A percentile compares a stretch with the other conserved stretches of the same genome.
phyloP scores from a whole-genome alignment of 2,113 vertebrate species.

The Cryptomyrus ogoouensis region DNA sequence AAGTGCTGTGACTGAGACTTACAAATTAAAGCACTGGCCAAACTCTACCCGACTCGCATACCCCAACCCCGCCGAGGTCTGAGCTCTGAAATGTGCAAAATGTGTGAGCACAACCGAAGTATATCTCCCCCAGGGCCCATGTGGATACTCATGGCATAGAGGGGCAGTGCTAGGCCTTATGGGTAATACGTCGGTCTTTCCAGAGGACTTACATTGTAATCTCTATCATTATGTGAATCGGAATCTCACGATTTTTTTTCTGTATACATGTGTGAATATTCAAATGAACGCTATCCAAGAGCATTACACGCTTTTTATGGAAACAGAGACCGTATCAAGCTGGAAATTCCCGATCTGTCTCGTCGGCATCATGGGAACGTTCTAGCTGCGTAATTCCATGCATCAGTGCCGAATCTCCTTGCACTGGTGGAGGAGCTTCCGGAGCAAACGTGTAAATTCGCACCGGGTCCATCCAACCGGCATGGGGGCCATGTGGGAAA shows the following conservation, averaged over 20 bases:
- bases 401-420: background rate
- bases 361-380: background rate
- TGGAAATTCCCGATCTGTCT: background rate
- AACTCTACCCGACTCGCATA: background rate
- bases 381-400: background rate
- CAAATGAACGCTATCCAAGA: background rate
- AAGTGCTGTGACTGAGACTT: slow-evolving; percentile 27
- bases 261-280: background rate
- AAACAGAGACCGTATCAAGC: background rate
- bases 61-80: background rate
- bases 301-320: background rate
- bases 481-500: background rate
- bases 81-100: background rate
- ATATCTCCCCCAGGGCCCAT: background rate
- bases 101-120: background rate
- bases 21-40: slow-evolving; percentile 18
- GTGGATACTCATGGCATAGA: background rate
- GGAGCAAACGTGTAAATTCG: background rate
- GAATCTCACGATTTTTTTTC: background rate
- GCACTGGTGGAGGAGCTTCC: background rate
- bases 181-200: background rate
- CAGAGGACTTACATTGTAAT: background rate
- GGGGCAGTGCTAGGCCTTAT: background rate
- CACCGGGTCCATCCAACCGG: background rate
- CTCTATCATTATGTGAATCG: background rate